A percentile compares a stretch with the other conserved stretches of the same genome.
Conservation (phyloP, 2,888 invertebrate species). For the Apamea monoglypha region DNA sequence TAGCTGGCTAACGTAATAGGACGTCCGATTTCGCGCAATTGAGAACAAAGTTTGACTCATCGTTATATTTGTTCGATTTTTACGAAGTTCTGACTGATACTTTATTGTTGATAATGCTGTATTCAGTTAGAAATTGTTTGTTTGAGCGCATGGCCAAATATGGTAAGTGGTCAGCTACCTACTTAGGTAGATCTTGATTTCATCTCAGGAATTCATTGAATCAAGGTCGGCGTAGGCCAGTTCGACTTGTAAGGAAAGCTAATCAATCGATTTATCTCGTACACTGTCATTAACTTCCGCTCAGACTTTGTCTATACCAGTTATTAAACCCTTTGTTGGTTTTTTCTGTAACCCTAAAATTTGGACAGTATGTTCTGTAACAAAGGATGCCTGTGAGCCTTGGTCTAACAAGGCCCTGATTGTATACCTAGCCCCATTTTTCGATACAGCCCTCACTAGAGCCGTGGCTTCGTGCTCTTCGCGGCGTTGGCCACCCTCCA, state of each 20-base stretch:
- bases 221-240: conserved; percentile 67
- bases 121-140: conserved; percentile 62
- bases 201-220: conserved; percentile 62
- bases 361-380: no score
- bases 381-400: no score
- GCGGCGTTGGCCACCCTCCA: no score
- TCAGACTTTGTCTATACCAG: conserved; percentile 21
- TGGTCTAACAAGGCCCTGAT: no score
- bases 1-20: conserved; percentile 58
- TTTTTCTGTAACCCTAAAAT: no score
- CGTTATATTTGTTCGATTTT: conserved; percentile 77
- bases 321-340: no score
- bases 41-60: conserved; percentile 80
- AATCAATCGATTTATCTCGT: conserved; percentile 63
- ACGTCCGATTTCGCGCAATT: conserved; percentile 80
- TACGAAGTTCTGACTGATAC: conserved; percentile 63
- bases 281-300: conserved; percentile 59
- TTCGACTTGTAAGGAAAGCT: conserved; percentile 63
- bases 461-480: no score
- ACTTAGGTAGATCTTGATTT: conserved; percentile 55
- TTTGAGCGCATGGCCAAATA: conserved; percentile 39
- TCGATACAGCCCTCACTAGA: no score
- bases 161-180: conserved; percentile 47
- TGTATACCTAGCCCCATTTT: no score
- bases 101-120: conserved; percentile 58